phyloP scores from a whole-genome alignment of 1,140 invertebrate species.

The Lycorma delicatula region DNA sequence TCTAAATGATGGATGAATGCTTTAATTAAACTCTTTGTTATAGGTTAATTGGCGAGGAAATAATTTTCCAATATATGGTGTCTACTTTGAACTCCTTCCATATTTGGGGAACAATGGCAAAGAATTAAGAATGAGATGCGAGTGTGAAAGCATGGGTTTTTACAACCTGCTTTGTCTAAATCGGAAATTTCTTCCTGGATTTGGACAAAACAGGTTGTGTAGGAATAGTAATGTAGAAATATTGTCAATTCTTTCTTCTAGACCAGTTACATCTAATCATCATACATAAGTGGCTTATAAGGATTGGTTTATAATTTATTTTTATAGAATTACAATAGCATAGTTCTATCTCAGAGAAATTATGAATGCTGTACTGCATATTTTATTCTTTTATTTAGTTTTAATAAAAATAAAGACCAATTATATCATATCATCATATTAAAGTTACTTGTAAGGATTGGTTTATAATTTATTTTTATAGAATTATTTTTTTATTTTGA shows the following conservation, averaged over 20 bases:
- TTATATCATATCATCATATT: conserved; percentile 67
- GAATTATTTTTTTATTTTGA: too few species aligned
- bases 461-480: too few species aligned
- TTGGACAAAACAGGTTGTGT: conserved; percentile 9
- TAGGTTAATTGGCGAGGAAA: conserved; percentile 55
- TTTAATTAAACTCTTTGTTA: too few species aligned
- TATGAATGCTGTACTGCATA: too few species aligned
- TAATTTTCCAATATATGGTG: conserved; percentile 80
- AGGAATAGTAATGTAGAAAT: conserved; percentile 37
- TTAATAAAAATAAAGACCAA: too few species aligned
- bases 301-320: too few species aligned
- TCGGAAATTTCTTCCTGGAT: conserved; percentile 13
- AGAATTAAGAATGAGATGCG: conserved; percentile 48
- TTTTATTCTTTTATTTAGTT: too few species aligned
- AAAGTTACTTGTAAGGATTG: too few species aligned
- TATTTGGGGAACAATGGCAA: conserved; percentile 47
- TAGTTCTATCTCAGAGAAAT: too few species aligned
- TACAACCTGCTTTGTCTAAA: too few species aligned
- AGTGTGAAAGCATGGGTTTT: conserved; percentile 46
- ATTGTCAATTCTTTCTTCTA: conserved; percentile 5
- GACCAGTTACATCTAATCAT: conserved; percentile 65
- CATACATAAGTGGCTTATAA: conserved; percentile 58
- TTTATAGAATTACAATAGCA: too few species aligned
- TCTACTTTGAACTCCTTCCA: conserved; percentile 73
- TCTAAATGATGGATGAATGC: too few species aligned